phyloP scores from a whole-genome alignment of 1,140 invertebrate species.

The Aphidius ervi region DNA sequence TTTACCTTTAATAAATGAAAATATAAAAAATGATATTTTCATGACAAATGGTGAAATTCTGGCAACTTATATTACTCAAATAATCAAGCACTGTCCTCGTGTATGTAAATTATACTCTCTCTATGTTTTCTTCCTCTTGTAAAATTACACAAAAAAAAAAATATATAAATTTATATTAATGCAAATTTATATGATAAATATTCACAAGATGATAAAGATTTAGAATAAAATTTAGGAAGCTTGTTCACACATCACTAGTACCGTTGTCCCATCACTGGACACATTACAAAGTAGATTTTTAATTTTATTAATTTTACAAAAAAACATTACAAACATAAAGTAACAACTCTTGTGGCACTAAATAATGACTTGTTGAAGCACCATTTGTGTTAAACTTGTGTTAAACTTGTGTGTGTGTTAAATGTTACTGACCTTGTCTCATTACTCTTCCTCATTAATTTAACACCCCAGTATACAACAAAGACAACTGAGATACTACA shows the following conservation, averaged over 20 bases:
- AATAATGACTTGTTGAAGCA: neutral
- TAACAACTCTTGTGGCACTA: neutral
- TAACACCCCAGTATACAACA: neutral
- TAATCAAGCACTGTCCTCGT: slow-evolving; percentile 51
- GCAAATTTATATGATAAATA: neutral
- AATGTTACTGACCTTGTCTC: slow-evolving; percentile 22
- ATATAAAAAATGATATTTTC: slow-evolving; percentile 41
- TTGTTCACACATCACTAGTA: neutral
- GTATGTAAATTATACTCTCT: slow-evolving; percentile 35
- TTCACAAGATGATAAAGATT: too few species aligned
- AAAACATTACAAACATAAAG: too few species aligned
- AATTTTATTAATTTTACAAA: too few species aligned
- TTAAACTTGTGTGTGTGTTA: slow-evolving; percentile 14
- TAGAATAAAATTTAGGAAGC: neutral
- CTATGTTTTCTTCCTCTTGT: too few species aligned
- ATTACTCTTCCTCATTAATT: slow-evolving; percentile 17
- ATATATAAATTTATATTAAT: neutral
- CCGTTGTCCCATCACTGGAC: too few species aligned
- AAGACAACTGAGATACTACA: neutral
- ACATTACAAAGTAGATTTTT: too few species aligned
- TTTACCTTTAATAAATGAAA: slow-evolving; percentile 9
- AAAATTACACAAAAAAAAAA: neutral
- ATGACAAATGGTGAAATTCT: slow-evolving; percentile 50
- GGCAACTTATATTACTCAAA: slow-evolving; percentile 48
- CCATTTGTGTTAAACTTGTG: too few species aligned